phyloP scores from a whole-genome alignment of 2,797 vertebrate species.

The Alauda arvensis region DNA sequence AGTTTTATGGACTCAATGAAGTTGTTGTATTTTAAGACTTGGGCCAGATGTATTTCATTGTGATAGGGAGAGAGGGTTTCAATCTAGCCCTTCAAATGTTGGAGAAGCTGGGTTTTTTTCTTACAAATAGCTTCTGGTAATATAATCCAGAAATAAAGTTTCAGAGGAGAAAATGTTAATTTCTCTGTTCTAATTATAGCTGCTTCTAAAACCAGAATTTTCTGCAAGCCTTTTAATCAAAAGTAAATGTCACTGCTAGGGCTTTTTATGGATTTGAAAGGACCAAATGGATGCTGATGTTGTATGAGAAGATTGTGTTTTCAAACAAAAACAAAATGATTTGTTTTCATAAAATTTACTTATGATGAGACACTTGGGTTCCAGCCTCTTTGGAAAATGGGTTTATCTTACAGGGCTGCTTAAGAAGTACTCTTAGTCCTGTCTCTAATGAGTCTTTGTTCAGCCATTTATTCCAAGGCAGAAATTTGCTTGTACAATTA shows the following conservation, averaged over 20 bases:
- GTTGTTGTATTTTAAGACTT: background rate
- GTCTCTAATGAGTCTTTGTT: background rate
- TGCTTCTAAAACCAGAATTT: background rate
- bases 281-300: background rate
- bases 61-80: background rate
- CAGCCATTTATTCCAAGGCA: background rate
- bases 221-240: background rate
- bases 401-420: background rate
- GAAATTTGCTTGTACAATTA: background rate
- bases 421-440: background rate
- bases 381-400: background rate
- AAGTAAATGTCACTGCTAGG: background rate
- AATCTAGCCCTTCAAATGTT: background rate
- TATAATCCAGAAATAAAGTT: background rate
- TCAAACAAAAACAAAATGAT: background rate
- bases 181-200: background rate
- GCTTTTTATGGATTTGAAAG: background rate
- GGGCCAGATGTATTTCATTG: background rate
- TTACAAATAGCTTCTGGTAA: background rate
- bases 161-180: background rate
- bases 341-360: background rate
- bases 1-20: background rate
- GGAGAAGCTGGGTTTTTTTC: rapidly evolving
- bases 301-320: background rate
- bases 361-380: background rate